Evolutionary conservation across 1,140 invertebrate species (phyloP).

Genomic region (Drosophila yakuba): DNA sequence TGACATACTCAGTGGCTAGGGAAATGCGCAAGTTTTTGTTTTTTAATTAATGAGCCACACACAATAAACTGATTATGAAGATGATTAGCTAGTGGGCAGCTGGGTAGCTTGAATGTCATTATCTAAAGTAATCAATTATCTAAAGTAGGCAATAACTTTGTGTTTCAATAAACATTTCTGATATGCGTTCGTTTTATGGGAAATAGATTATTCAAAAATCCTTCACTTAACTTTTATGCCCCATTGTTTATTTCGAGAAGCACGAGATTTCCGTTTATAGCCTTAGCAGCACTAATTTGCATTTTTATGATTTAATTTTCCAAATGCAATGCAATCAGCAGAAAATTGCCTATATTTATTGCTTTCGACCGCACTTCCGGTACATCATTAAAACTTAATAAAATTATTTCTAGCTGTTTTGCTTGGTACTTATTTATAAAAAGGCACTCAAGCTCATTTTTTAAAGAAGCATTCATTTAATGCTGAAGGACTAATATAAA

Average conservation of each 20-base stretch:
- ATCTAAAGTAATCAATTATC: conserved; percentile 15
- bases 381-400: conserved; percentile 18
- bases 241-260: neutral
- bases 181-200: conserved; percentile 1
- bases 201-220: conserved; percentile 28
- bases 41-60: conserved; percentile 9
- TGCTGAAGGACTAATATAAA: too few relatives aligned
- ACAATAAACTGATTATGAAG: neutral
- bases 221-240: conserved; percentile 6
- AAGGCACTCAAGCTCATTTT: too few relatives aligned
- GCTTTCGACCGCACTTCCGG: conserved; percentile 7
- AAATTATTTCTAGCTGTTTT: conserved; percentile 4
- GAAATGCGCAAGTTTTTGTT: conserved; percentile 1
- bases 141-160: neutral
- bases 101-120: conserved; percentile 1
- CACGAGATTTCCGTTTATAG: conserved; percentile 13
- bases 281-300: conserved; percentile 19
- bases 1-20: neutral
- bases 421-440: neutral
- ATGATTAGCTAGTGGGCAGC: neutral
- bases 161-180: neutral
- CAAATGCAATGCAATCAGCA: conserved; percentile 37
- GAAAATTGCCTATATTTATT: conserved; percentile 22
- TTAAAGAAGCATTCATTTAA: neutral
- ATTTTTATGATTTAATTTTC: conserved; percentile 51